Base-by-base conservation (phyloP, 2,113 vertebrate species). In the Lophura nycthemera region DNA sequence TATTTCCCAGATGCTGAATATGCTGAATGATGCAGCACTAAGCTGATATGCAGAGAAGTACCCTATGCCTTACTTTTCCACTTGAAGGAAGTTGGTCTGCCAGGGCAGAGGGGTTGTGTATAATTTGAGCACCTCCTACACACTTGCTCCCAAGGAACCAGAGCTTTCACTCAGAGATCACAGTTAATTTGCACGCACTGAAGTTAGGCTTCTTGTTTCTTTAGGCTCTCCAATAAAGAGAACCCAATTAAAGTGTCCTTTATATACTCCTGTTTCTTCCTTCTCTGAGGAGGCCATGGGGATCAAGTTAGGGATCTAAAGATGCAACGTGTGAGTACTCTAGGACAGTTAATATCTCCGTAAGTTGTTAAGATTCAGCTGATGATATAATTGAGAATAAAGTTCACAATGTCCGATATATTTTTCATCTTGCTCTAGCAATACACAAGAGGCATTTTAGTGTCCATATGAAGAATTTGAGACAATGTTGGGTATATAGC, bases 31-130 rank as follows among this genome's bases (percentile, higher is more conserved):
- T 77, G n/a, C 47, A 87, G 25, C 18, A 29, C 32, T 40, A 66
- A 73, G 18, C 11, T 79, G 78, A 30, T 48, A 54, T 3, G 3
- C 1, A 0, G 61, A 54, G 36, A 42, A 0, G 0, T 43, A n/a
- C 30, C 30, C 45, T 54, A 0, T 10, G 8, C 47, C 65, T 80
- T 32, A 11, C 21, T 50, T 50, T 92, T 90, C 64, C 40, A 8
- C 21, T 42, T 29, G 45, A 93, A 83, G 20, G 17, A 86, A 67
- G 27, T 4, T 63, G 50, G 21, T 34, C 13, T 88, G 25, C 13
- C 10, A 25, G n/a, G 25, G 7, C 4, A n/a, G 13, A 43, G 3
- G 0, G 7, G 17, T 1, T 50, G 27, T 36, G 56, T 8, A 38
- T 90, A n/a, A 30, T 13, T 77, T 88, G 64, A 73, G 25, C 16